Conservation (phyloP, 2,113 vertebrate species). For the Sardina pilchardus region DNA sequence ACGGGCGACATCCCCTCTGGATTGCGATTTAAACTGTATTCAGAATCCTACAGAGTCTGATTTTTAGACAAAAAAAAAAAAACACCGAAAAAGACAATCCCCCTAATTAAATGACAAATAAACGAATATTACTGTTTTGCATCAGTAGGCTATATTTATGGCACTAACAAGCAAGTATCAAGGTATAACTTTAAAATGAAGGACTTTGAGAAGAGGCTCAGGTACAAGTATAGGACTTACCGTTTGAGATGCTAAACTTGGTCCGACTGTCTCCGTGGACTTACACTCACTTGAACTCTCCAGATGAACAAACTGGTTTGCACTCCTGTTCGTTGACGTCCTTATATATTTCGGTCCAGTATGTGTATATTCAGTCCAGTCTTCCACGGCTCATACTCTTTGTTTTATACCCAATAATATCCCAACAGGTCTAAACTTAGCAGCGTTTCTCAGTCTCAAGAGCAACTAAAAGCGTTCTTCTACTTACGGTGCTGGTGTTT, state of each 20-base stretch:
- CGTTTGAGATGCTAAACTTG: neutral
- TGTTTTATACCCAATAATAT: neutral
- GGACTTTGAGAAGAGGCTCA: neutral
- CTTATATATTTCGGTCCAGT: neutral
- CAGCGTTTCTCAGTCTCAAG: neutral
- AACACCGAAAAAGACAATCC: neutral
- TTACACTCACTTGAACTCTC: neutral
- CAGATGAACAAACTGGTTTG: neutral
- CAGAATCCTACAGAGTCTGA: neutral
- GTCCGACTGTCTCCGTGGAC: neutral
- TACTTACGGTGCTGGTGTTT: neutral
- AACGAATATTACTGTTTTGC: neutral
- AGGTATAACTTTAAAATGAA: neutral
- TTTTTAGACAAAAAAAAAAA: neutral
- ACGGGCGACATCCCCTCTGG: neutral
- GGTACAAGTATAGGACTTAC: neutral
- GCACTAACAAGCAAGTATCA: constrained; percentile 10
- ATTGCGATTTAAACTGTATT: neutral
- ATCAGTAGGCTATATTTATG: neutral
- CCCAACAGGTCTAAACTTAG: neutral
- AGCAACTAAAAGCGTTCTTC: neutral
- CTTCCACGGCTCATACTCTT: neutral
- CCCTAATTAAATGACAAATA: neutral
- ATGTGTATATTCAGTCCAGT: too few species aligned
- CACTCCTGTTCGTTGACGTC: neutral